Evolutionary conservation across 2,888 invertebrate genomes (phyloP).

Genomic region (Calephelis perditalis): DNA sequence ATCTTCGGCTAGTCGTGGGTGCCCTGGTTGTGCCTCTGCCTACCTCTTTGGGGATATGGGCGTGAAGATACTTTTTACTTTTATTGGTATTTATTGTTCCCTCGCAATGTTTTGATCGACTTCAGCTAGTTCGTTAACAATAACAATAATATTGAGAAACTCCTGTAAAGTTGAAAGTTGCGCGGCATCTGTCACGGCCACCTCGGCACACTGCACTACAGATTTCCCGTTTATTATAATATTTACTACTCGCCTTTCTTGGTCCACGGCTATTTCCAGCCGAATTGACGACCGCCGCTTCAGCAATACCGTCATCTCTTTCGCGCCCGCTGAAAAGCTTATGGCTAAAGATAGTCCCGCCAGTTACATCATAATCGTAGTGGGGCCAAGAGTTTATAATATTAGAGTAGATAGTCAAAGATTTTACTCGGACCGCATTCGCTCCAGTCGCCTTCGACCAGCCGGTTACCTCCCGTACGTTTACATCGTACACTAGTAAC

Average conservation of each 20-base stretch:
- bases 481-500: constrained; percentile 36
- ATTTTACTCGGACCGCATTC: constrained; percentile 72
- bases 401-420: constrained; percentile 75
- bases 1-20: no score
- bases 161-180: constrained; percentile 44
- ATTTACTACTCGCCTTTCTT: constrained; percentile 80
- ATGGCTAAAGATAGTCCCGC: constrained; percentile 65
- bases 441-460: constrained; percentile 58
- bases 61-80: no score
- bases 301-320: constrained; percentile 54
- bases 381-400: constrained; percentile 73
- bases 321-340: constrained; percentile 47
- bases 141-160: constrained; percentile 32
- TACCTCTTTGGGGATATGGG: no score
- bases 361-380: constrained; percentile 69
- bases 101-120: constrained; percentile 7
- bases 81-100: constrained; percentile 4
- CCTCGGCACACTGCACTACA: constrained; percentile 77
- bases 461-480: constrained; percentile 62
- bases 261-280: constrained; percentile 79
- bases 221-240: constrained; percentile 75
- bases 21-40: no score
- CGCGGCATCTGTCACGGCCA: constrained; percentile 53
- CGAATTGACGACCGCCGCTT: constrained; percentile 52
- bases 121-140: constrained; percentile 10